Evolutionary conservation across 1,140 invertebrate genomes (phyloP), one percentile per base, ranked within the genome.

Genomic region (Trichonephila clavata): DNA sequence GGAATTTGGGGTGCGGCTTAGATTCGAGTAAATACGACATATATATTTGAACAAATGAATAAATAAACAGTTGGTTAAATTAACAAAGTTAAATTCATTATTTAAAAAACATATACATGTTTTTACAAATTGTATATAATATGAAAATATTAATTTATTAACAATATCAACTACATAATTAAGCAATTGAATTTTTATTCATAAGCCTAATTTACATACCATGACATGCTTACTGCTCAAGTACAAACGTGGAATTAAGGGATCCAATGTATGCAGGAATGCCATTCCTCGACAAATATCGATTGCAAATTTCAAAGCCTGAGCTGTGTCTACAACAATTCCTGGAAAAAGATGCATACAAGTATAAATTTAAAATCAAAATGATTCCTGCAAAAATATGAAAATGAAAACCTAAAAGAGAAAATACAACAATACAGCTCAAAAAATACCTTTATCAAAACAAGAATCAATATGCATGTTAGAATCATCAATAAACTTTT

Each of bases 271-370:
- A 96, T 99, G 99, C 88, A 99, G 96, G 95, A 99, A 99, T 21
- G 98, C 98, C 99, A 99, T 99, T 68, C 98, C 99, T 88, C 97
- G 96, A 5, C 99, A 98, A 94, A 99, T 98, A 95, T 99, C 99
- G 21, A 98, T 96, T 2, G 99, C 99, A 95, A 99, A 98, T 94
- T 97, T 97, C 43, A 99, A 96, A 0, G 99, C 98, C 95, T 99
- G 98, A 16, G 98, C 97, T 87, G 98, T 98, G 96, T 99, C 99
- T 8, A 99, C 98, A n/a, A 99, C 98, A 80, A 99, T 96, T 91
- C 96, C 96, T 96, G 94, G 97, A 84, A 97, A 27, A 39, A 39
- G 18, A 39, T 8, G 13, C 2, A 63, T 77, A 77, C 16, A 77
- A 27, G 1, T 13, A 68, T 13, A 68, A 68, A 68, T 68, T 68